phyloP scores from a whole-genome alignment of 1,140 invertebrate genomes.

The Drosophila burlai region DNA sequence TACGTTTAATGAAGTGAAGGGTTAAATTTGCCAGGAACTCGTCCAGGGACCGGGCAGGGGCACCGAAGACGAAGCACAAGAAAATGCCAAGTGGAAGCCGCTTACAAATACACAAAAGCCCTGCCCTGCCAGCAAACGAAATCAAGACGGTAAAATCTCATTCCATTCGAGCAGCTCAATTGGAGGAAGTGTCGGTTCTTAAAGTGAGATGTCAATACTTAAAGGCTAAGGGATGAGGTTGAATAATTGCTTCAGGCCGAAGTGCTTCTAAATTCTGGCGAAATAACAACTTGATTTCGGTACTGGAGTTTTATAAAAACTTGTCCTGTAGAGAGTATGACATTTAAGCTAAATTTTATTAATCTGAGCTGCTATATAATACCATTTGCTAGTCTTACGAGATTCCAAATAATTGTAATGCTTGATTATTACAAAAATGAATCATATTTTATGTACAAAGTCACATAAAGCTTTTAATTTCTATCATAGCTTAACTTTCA shows the following conservation, averaged over 20 bases:
- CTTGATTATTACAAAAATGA: too few species aligned
- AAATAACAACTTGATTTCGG: neutral
- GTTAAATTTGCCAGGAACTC: constrained; percentile 69
- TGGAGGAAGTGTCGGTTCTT: constrained; percentile 44
- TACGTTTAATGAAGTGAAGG: constrained; percentile 83
- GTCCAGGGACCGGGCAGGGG: neutral
- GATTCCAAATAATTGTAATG: neutral
- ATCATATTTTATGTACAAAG: too few species aligned
- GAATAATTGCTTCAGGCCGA: neutral
- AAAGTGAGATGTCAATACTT: constrained; percentile 14
- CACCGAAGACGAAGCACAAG: neutral
- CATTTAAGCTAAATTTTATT: too few species aligned
- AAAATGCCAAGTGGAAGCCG: constrained; percentile 54
- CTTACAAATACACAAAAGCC: constrained; percentile 50
- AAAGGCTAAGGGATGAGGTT: neutral
- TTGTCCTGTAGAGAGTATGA: too few species aligned
- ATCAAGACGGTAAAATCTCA: constrained; percentile 33
- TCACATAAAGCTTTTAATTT: neutral
- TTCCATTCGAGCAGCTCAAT: constrained; percentile 43
- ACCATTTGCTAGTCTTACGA: neutral
- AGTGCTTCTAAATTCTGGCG: neutral
- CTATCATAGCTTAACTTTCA: too few species aligned
- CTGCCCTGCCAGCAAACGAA: constrained; percentile 22
- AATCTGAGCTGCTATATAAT: too few species aligned
- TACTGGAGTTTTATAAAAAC: neutral